phyloP scores from a whole-genome alignment of 1,140 invertebrate genomes.

The Dendroctonus valens region DNA sequence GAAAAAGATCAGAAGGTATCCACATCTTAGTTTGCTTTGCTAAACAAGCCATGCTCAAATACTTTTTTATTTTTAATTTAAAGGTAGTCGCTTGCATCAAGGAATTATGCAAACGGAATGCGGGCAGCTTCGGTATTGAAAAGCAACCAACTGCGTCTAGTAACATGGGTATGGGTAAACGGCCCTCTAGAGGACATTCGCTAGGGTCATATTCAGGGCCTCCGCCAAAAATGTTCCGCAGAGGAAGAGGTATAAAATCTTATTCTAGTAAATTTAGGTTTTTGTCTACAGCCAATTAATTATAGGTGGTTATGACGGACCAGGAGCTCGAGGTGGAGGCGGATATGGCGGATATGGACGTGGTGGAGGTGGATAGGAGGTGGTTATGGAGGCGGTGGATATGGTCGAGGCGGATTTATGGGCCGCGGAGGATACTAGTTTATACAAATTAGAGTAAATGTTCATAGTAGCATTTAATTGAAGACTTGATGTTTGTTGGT shows the following conservation, averaged over 20 bases:
- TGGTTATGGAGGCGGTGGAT: slow-evolving; percentile 25
- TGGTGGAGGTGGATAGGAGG: slow-evolving; percentile 30
- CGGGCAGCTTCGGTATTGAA: slow-evolving; percentile 67
- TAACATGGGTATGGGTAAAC: slow-evolving; percentile 50
- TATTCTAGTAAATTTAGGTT: slow-evolving; percentile 17
- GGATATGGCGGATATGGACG: slow-evolving; percentile 28
- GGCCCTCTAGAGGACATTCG: slow-evolving; percentile 51
- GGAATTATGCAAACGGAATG: slow-evolving; percentile 68
- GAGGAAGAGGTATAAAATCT: slow-evolving; percentile 39
- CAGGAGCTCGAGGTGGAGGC: slow-evolving; percentile 33
- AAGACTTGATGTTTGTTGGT: too few relatives aligned
- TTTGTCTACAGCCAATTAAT: neutral
- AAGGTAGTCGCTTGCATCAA: slow-evolving; percentile 65
- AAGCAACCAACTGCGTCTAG: slow-evolving; percentile 47
- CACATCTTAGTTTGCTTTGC: neutral
- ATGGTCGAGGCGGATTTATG: neutral
- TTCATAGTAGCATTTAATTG: too few relatives aligned
- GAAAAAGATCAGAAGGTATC: slow-evolving; percentile 57
- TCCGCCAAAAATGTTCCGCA: slow-evolving; percentile 48
- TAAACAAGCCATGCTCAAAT: slow-evolving; percentile 5
- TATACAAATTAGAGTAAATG: too few relatives aligned
- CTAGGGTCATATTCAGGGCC: slow-evolving; percentile 42
- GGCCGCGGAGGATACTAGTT: neutral
- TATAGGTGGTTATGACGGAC: slow-evolving; percentile 19
- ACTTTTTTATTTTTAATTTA: slow-evolving; percentile 26